Conservation (phyloP, 1,140 invertebrate species). For the Philotrypesis tridentata region DNA sequence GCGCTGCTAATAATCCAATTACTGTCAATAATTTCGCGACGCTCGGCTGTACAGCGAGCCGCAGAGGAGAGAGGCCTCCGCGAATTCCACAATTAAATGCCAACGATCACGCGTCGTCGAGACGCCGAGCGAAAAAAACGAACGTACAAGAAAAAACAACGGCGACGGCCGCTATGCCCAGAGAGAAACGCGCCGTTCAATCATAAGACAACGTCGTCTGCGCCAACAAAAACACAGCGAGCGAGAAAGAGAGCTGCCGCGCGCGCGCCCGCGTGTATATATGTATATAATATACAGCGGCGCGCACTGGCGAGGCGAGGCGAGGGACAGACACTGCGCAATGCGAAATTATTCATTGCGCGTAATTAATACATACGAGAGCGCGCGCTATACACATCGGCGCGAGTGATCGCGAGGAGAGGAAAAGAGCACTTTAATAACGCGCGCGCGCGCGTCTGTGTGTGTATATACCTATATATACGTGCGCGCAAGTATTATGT, state of each 20-base stretch:
- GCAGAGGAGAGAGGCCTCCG: background rate
- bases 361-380: conserved; percentile 44
- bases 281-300: too few relatives aligned
- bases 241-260: too few relatives aligned
- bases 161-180: too few relatives aligned
- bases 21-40: conserved; percentile 41
- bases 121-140: background rate
- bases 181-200: conserved; percentile 11
- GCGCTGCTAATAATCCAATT: conserved; percentile 39
- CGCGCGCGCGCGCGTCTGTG: background rate
- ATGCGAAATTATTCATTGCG: conserved; percentile 44
- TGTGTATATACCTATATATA: too few relatives aligned
- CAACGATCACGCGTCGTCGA: background rate
- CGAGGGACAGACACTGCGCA: background rate
- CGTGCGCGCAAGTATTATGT: background rate
- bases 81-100: conserved; percentile 44
- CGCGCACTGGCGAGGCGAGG: too few relatives aligned
- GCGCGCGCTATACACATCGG: background rate
- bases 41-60: background rate
- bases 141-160: too few relatives aligned
- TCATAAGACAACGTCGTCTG: conserved; percentile 34
- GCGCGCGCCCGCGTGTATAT: too few relatives aligned
- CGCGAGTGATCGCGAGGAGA: background rate
- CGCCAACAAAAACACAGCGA: background rate
- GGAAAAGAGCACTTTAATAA: conserved; percentile 7